Evolutionary conservation across 2,797 vertebrate genomes (phyloP).

Genomic region (Chaunax sp.): DNA sequence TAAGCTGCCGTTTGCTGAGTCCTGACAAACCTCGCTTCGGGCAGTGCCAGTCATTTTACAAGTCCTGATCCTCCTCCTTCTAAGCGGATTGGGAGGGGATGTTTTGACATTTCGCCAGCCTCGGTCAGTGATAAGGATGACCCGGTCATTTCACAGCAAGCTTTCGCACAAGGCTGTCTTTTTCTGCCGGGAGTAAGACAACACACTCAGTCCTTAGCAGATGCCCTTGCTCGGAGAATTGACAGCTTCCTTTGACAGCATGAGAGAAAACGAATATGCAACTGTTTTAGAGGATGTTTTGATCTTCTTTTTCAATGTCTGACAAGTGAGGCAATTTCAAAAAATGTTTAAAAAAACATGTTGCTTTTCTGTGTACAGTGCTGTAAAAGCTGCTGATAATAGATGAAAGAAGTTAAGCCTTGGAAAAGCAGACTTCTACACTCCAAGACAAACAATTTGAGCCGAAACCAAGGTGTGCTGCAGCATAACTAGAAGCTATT

Average conservation of each 20-base stretch:
- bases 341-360: too few species aligned
- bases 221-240: conserved; percentile 20
- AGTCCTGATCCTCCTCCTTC: conserved; percentile 68
- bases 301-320: conserved; percentile 17
- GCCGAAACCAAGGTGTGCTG: conserved; percentile 19
- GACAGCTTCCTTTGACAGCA: conserved; percentile 7
- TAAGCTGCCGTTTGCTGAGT: conserved; percentile 68
- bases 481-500: background rate
- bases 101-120: conserved; percentile 65
- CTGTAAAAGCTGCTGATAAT: conserved; percentile 21
- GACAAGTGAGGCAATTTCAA: conserved; percentile 10
- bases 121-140: conserved; percentile 73
- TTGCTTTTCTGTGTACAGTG: conserved; percentile 12
- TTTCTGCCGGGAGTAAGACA: conserved; percentile 53
- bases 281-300: conserved; percentile 18
- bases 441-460: conserved; percentile 23
- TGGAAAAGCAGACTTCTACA: conserved; percentile 26
- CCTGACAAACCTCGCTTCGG: conserved; percentile 54
- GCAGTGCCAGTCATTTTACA: conserved; percentile 70
- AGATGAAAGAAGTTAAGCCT: conserved; percentile 30
- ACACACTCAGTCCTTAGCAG: conserved; percentile 30
- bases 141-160: conserved; percentile 69
- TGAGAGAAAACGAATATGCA: background rate
- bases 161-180: conserved; percentile 48
- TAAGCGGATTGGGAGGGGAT: conserved; percentile 68